A percentile compares a stretch with the other conserved stretches of the same genome.
Conservation (phyloP, 2,888 invertebrate species). For the Gymnosoma rotundatum region DNA sequence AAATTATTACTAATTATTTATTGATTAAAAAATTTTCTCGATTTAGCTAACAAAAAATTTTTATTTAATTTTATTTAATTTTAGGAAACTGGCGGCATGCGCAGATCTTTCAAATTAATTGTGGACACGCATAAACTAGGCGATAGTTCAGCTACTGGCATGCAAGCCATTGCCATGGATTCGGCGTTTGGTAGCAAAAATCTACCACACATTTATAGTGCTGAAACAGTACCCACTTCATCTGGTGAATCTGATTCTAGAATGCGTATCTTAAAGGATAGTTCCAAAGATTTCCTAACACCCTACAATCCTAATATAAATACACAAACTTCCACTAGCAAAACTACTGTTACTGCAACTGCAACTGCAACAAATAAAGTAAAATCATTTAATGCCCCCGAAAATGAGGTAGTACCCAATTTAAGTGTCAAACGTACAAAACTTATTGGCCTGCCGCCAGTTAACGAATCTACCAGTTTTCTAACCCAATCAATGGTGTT, state of each 20-base stretch:
- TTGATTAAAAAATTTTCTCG: neutral
- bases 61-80: slow-evolving; percentile 35
- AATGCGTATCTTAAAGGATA: slow-evolving; percentile 76
- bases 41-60: neutral
- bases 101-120: slow-evolving; percentile 77
- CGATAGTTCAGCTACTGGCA: slow-evolving; percentile 73
- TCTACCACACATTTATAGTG: slow-evolving; percentile 72
- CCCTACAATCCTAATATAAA: slow-evolving; percentile 75
- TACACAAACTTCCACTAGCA: slow-evolving; percentile 49
- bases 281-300: slow-evolving; percentile 76
- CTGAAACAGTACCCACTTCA: slow-evolving; percentile 66
- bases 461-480: slow-evolving; percentile 59
- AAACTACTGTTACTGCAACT: slow-evolving; percentile 34
- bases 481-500: slow-evolving; percentile 72
- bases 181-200: slow-evolving; percentile 69
- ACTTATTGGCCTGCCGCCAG: slow-evolving; percentile 60
- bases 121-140: slow-evolving; percentile 77
- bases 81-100: slow-evolving; percentile 78
- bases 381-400: slow-evolving; percentile 18
- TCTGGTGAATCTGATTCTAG: slow-evolving; percentile 74
- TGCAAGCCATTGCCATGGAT: slow-evolving; percentile 75
- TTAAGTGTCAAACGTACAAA: slow-evolving; percentile 73
- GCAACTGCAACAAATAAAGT: neutral
- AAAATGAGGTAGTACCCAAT: slow-evolving; percentile 47
- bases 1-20: too few species aligned